phyloP scores from a whole-genome alignment of 2,113 vertebrate species.

The Aythya baeri region DNA sequence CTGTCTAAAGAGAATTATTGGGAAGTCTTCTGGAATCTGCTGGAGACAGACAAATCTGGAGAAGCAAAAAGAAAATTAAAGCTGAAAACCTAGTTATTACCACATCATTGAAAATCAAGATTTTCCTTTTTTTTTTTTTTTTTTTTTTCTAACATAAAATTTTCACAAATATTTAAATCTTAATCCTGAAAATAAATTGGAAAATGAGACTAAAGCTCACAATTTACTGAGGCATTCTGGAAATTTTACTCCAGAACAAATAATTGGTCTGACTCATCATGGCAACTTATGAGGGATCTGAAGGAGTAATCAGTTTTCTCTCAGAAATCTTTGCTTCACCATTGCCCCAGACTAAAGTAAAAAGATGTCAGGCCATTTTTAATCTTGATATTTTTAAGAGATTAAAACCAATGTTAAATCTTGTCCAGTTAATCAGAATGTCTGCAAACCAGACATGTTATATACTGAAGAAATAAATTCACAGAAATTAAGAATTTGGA shows the following conservation, averaged over 20 bases:
- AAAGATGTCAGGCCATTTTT: neutral
- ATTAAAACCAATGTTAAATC: neutral
- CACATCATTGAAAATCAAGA: neutral
- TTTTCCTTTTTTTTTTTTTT: no score
- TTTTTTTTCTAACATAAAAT: neutral
- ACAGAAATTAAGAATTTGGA: neutral
- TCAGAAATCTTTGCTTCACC: neutral
- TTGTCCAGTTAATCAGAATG: neutral
- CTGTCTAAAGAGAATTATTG: neutral
- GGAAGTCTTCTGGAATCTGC: neutral
- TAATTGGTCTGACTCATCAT: neutral
- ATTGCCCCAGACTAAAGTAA: neutral
- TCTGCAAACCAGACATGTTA: neutral
- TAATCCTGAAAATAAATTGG: neutral
- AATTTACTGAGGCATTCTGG: neutral
- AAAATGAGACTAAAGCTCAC: neutral
- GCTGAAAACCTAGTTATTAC: neutral
- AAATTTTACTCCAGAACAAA: slow-evolving; percentile 13
- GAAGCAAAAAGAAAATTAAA: neutral
- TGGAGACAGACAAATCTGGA: neutral
- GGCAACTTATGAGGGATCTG: neutral
- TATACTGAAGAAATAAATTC: neutral
- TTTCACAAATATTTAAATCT: neutral
- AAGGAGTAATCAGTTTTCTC: neutral
- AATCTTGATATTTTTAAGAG: neutral